Conservation (phyloP, 2,797 vertebrate species). For the Rhynchonycteris naso region DNA sequence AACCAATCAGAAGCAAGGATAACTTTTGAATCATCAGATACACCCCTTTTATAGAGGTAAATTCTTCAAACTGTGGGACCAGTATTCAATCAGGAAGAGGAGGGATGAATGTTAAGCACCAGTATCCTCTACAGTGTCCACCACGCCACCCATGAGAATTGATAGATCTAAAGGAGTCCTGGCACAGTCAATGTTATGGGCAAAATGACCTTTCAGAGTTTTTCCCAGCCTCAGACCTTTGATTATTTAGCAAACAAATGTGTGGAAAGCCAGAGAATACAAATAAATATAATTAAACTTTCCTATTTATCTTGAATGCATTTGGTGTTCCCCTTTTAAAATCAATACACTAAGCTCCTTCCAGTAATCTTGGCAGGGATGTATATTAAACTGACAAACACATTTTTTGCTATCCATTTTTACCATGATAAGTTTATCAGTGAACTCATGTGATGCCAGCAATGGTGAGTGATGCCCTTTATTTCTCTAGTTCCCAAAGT, state of each 20-base stretch:
- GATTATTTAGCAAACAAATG: not conserved
- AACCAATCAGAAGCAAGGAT: not conserved
- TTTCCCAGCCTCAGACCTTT: not conserved
- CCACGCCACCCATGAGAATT: not conserved
- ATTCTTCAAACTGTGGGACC: not conserved
- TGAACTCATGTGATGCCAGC: not conserved
- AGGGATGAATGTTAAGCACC: not conserved
- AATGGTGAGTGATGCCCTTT: not conserved
- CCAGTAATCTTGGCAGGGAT: not conserved
- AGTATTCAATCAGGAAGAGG: not conserved
- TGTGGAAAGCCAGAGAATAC: not conserved
- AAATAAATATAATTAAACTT: not conserved
- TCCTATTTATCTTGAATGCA: not conserved
- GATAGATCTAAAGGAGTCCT: not conserved
- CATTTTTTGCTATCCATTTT: not conserved
- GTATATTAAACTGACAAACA: not conserved
- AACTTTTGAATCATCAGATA: not conserved
- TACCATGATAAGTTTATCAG: not conserved
- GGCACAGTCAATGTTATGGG: not conserved
- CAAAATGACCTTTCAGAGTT: not conserved
- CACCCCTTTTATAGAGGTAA: not conserved
- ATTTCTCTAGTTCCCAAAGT: not conserved
- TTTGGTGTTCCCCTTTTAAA: not conserved
- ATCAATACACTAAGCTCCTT: not conserved
- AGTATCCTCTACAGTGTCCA: not conserved